These are phyloP conservation scores for Gibbula magus DNA, from an alignment of 2,888 invertebrate genomes.

Conservation along the genomic window DNA sequence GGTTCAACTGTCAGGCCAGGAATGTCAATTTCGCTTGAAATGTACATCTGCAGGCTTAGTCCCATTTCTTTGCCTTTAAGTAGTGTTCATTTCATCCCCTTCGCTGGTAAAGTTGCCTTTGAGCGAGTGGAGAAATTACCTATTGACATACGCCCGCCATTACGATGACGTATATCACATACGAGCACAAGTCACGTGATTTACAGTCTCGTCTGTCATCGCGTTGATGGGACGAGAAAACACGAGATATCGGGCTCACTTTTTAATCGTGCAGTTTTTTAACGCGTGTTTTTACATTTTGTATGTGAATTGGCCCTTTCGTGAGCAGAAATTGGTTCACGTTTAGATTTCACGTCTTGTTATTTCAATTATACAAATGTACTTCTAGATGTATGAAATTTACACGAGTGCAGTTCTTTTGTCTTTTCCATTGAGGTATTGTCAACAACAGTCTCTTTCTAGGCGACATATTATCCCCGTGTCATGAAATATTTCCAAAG, in stretches of 20 bases:
- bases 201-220: slow-evolving; percentile 4
- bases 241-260: background rate
- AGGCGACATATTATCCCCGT: background rate
- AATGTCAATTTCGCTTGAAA: slow-evolving; percentile 4
- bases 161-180: slow-evolving; percentile 18
- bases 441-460: background rate
- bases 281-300: background rate
- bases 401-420: background rate
- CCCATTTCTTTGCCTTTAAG: slow-evolving; percentile 8
- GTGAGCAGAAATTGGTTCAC: background rate
- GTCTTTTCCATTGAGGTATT: background rate
- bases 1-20: background rate
- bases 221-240: slow-evolving; percentile 5
- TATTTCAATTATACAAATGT: slow-evolving; percentile 4
- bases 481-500: background rate
- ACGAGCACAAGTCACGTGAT: slow-evolving; percentile 14
- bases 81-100: slow-evolving; percentile 19
- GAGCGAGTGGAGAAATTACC: background rate
- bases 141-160: slow-evolving; percentile 14
- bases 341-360: slow-evolving; percentile 10
- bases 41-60: slow-evolving; percentile 14
- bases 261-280: slow-evolving; percentile 2
- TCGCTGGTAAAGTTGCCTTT: slow-evolving; percentile 17
- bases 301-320: background rate
- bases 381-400: background rate